These are phyloP conservation scores for Struthio camelus DNA, from an alignment of 2,113 vertebrate species.

Conservation along the genomic window DNA sequence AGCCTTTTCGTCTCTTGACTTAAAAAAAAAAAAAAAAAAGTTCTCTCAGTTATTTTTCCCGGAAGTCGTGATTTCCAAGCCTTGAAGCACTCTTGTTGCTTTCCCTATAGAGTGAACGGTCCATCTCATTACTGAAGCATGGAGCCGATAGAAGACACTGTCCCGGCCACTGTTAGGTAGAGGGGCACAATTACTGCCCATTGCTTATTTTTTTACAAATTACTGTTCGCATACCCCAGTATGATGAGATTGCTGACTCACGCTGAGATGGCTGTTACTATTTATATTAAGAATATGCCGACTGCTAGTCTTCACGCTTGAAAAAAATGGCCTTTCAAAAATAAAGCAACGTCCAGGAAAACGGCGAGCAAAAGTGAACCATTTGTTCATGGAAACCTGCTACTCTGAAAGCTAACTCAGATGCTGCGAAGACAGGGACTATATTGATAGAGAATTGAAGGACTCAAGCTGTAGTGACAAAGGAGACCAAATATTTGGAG, in stretches of 20 bases:
- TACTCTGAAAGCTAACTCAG: neutral
- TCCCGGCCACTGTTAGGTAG: neutral
- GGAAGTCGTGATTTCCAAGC: neutral
- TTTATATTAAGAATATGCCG: rapidly evolving
- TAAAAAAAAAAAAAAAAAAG: neutral
- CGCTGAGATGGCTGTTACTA: neutral
- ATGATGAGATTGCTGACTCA: neutral
- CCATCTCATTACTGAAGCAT: neutral
- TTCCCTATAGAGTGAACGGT: neutral
- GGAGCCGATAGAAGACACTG: neutral
- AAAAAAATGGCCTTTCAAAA: neutral
- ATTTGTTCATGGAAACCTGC: neutral
- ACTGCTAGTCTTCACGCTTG: rapidly evolving
- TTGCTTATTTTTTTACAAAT: neutral
- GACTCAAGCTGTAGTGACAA: neutral
- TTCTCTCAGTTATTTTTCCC: neutral
- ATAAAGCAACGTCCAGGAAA: neutral
- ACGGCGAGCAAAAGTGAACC: neutral
- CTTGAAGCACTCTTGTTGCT: neutral
- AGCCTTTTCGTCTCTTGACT: neutral
- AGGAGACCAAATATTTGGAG: slow-evolving; percentile 38
- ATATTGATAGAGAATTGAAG: rapidly evolving
- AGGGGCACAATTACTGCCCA: neutral
- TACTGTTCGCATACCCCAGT: neutral
- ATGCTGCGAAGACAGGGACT: rapidly evolving